Evolutionary conservation across 2,888 invertebrate species (phyloP), one percentile per base, ranked within the genome.

Genomic region (Lithophane socia): DNA sequence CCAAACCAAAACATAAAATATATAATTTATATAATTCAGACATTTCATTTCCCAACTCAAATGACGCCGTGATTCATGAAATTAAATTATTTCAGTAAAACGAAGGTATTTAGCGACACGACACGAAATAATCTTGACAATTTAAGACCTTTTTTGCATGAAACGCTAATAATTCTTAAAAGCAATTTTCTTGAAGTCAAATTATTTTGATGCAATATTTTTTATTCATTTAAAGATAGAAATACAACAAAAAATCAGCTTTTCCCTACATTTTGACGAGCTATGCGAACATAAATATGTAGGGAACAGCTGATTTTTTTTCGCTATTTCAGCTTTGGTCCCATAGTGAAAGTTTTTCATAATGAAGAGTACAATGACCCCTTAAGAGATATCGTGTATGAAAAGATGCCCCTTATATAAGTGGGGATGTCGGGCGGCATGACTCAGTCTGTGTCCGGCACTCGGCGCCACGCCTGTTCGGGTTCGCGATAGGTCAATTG

Each of bases 101-200:
- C 18, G 8, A 8, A 56, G 16, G 85, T 71, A 76, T 73, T 75
- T 42, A 29, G 49, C 68, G 47, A 72, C 65, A 69, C 77, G 83
- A 69, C 64, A 84, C 29, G 54, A 58, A 74, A 80, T 86, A 83
- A 77, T 78, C 77, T 74, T 80, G 75, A 83, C 73, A 88, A 81
- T 78, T 88, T 79, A 61, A 88, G 76, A 80, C 64, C 47, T 69
- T 58, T 75, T 87, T 86, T 84, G 68, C 82, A 86, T 82, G 61
- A 56, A 73, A 79, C 18, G 37, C 21, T 47, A 54, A 73, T 79
- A 64, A 80, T 65, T 79, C 54, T 42, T 1, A 29, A 29, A 68
- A 52, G 42, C 16, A 61, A 81, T 74, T 74, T 73, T 49, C 49
- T 44, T 68, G 58, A 52, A 65, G 13, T 54, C 2, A 16, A 64